Base-by-base conservation (phyloP, 2,113 vertebrate species). In the Periophthalmus modestus region DNA sequence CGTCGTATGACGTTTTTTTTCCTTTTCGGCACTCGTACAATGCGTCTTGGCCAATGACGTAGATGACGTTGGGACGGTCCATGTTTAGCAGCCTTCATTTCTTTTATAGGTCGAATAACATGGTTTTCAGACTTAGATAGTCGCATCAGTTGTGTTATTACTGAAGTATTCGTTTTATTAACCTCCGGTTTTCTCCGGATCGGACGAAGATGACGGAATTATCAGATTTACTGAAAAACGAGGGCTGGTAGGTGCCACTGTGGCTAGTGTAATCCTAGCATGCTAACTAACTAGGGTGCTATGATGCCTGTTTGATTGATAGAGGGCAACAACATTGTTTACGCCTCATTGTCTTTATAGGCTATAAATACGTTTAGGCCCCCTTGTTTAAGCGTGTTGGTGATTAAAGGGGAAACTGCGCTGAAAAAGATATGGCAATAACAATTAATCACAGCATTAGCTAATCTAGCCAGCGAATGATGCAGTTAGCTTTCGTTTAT, bases 211-310 rank as follows among this genome's bases (percentile, higher is more conserved):
- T 94, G 93, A 88, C 87, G 43, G 92, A 92, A 68, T 69, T 93
- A 75, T 66, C 76, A 63, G 88, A 89, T 48, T 92, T 88, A 33
- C 83, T 94, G 83, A 73, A 34, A 69, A 89, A 87, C 83, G 92
- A 94, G 88, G 94, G 94, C 93, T 94, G 94, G 94, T 94, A 90
- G 68, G 94, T 92, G 84, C 80, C 82, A 82, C 43, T 39, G 7
- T 57, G 78, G 87, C 87, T 86, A 77, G 82, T 65, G 48, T 79
- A 68, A 79, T 34, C 62, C 68, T 28, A 80, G 74, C 81, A 82
- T 83, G 69, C 75, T 78, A 66, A 67, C 47, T 48, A 47, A 55
- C 63, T 54, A 48, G 46, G 70, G 21, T 52, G 48, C 48, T 52
- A 55, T 55, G 52, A 24, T 81, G 55, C 50, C 72, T 76, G 59